phyloP scores from a whole-genome alignment of 2,113 vertebrate species.

The Typhlomys cinereus region DNA sequence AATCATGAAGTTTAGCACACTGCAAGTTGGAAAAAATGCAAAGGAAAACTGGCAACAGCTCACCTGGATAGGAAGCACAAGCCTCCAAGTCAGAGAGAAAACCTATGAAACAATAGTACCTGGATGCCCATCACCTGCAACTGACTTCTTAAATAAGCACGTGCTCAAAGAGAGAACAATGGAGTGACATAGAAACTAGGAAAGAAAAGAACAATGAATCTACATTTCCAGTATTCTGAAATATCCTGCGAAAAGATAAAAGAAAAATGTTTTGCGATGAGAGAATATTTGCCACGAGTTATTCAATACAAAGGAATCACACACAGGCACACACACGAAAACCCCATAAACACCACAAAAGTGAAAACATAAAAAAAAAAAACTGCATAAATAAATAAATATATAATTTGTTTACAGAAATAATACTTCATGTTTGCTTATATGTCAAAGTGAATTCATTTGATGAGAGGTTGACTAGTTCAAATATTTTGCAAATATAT shows the following conservation, averaged over 20 bases:
- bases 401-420: not conserved
- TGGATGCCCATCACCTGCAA: constrained; percentile 12
- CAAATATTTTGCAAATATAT: not conserved
- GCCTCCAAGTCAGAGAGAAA: not conserved
- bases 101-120: not conserved
- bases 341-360: not conserved
- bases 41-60: not conserved
- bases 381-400: not conserved
- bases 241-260: not conserved
- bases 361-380: not conserved
- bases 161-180: constrained; percentile 1
- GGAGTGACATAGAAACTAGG: not conserved
- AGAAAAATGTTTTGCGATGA: not conserved
- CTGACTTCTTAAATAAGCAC: constrained; percentile 10
- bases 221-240: not conserved
- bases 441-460: not conserved
- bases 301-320: not conserved
- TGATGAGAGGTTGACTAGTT: not conserved
- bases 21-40: not conserved
- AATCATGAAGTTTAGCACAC: not conserved
- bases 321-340: not conserved
- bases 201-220: constrained; percentile 29
- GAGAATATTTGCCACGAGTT: not conserved
- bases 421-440: not conserved
- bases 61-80: not conserved